Base-by-base conservation (phyloP, 2,888 invertebrate species). In the Trimorus sp. region DNA sequence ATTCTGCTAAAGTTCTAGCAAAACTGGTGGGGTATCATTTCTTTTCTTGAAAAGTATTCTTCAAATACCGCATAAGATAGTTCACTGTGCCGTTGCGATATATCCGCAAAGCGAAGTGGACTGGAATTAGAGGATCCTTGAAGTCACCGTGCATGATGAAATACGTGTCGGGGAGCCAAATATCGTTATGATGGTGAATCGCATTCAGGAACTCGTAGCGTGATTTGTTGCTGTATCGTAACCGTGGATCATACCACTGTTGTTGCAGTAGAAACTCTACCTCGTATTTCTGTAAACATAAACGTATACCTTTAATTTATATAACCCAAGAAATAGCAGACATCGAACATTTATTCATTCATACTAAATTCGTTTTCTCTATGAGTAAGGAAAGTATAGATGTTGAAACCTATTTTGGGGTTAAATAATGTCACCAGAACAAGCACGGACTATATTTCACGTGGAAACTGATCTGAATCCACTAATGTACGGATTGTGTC, bases 81-180 rank as follows among this genome's bases (percentile, higher is more conserved):
- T 96, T 96, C 92, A 98, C 97, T 91, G 97, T 97, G 92, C 98
- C 98, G 92, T 98, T 97, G 90, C 97, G 95, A 92, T 96, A 97
- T 91, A 98, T 97, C 91, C 97, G 94, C 91, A 98, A 94, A 86
- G 98, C 97, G 90, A 98, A 97, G 93, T 98, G 97, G 93, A 97
- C 96, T 87, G 97, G 97, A 92, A 97, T 97, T 92, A 97, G 95
- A 85, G 97, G 97, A 92, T 97, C 97, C 94, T 98, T 97, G 93
- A 98, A 98, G 93, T 98, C 98, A 84, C 98, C 98, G 93, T 98
- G 98, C 96, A 98, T 98, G 92, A 98, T 97, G 93, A 98, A 98
- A 92, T 98, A 98, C 77, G 97, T 98, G 93, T 98, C 98, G 83
- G 98, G 98, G 89, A 97, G 94, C 98, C 97, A 98, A 91, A 98